Percentiles rank a stretch among this genome's conserved stretches.
Conservation (phyloP, 2,888 invertebrate species). For the Hemithea aestivaria region DNA sequence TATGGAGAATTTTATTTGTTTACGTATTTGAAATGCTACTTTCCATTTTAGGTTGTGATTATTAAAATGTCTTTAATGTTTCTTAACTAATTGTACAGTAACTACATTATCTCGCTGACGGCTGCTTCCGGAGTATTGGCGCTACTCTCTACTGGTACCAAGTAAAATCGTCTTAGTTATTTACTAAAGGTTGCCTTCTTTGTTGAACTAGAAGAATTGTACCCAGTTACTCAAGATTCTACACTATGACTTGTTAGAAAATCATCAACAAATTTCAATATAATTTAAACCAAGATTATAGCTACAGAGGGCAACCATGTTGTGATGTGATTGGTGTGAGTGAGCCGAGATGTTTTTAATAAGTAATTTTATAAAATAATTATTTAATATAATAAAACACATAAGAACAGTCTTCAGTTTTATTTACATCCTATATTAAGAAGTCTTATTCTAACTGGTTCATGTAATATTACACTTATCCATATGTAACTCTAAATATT, state of each 20-base stretch:
- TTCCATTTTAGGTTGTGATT: not conserved
- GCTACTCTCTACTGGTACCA: constrained; percentile 95
- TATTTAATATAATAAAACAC: constrained; percentile 57
- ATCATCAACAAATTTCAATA: constrained; percentile 1
- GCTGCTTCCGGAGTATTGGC: constrained; percentile 94
- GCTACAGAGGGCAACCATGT: constrained; percentile 21
- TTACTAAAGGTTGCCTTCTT: constrained; percentile 30
- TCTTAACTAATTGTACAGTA: constrained; percentile 70
- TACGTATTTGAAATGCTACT: not conserved
- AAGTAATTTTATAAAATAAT: constrained; percentile 57
- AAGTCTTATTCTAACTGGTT: constrained; percentile 48
- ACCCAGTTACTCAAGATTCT: not conserved
- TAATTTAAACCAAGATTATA: constrained; percentile 6
- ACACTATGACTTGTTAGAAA: not conserved
- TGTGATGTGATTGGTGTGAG: constrained; percentile 29
- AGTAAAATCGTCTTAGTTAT: constrained; percentile 53
- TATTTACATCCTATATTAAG: constrained; percentile 62
- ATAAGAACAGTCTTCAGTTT: constrained; percentile 56
- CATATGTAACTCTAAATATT: constrained; percentile 27
- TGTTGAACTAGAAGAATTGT: no score
- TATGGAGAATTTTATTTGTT: no score
- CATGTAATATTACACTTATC: constrained; percentile 32
- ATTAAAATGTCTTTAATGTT: constrained; percentile 29
- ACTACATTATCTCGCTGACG: constrained; percentile 95
- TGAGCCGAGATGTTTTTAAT: constrained; percentile 32